Percentiles rank a stretch among this genome's conserved stretches.
phyloP scores from a whole-genome alignment of 2,888 invertebrate species.

The Noctua pronuba region DNA sequence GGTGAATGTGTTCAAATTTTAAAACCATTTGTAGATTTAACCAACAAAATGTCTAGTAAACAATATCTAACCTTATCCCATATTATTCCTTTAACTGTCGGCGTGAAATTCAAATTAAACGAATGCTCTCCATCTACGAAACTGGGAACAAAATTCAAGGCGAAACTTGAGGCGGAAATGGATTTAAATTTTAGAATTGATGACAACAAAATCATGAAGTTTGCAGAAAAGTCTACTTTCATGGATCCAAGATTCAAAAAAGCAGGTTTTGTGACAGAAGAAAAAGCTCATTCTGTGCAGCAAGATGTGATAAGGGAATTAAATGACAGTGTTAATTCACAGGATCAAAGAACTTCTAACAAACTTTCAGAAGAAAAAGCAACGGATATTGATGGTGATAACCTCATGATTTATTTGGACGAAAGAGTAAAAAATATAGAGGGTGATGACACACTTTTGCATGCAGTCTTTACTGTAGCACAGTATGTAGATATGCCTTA shows the following conservation, averaged over 20 bases:
- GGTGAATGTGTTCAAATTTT: constrained; percentile 2
- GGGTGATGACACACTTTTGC: neutral
- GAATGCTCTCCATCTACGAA: neutral
- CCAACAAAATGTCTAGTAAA: neutral
- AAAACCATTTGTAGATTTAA: neutral
- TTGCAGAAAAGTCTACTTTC: neutral
- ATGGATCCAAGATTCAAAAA: constrained; percentile 4
- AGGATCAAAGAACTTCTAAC: neutral
- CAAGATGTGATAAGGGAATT: neutral
- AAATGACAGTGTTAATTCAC: neutral
- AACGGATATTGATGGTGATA: neutral
- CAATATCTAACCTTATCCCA: neutral
- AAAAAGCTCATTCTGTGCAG: neutral
- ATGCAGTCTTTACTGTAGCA: neutral
- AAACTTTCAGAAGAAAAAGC: neutral
- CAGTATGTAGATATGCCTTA: neutral
- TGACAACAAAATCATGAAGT: neutral
- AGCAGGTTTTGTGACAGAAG: neutral
- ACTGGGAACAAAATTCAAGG: neutral
- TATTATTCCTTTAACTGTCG: neutral
- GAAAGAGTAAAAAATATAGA: neutral
- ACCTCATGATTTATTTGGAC: neutral
- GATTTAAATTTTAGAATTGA: neutral
- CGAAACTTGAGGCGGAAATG: neutral
- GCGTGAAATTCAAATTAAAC: neutral